phyloP scores from a whole-genome alignment of 2,888 invertebrate species.

The Hemicrepidius hirtus region DNA sequence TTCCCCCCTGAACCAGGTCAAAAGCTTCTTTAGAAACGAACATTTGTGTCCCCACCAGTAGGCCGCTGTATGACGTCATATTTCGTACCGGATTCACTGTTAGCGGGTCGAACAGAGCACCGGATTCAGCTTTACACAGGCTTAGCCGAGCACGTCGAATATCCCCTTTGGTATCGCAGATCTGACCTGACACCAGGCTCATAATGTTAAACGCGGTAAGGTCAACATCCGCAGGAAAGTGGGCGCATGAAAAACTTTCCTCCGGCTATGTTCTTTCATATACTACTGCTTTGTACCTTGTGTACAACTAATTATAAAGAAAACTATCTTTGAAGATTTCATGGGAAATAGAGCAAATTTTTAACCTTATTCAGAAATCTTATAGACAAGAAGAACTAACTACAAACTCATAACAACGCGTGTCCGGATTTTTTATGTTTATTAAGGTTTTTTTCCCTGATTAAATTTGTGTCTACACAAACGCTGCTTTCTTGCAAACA shows the following conservation, averaged over 20 bases:
- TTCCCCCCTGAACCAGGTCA: conserved; percentile 20
- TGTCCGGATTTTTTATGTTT: no score
- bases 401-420: no score
- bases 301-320: no score
- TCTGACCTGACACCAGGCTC: conserved; percentile 15
- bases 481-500: no score
- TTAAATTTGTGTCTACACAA: no score
- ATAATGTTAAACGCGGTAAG: conserved; percentile 10
- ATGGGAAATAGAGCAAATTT: no score
- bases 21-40: conserved; percentile 22
- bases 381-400: no score
- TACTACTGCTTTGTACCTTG: no score
- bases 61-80: conserved; percentile 26
- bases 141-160: conserved; percentile 13
- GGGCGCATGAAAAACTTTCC: not conserved
- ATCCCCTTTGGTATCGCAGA: conserved; percentile 2
- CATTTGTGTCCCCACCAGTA: conserved; percentile 11
- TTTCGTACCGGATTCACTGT: conserved; percentile 18
- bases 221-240: conserved; percentile 5
- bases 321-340: no score
- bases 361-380: no score
- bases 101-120: conserved; percentile 18
- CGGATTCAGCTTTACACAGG: conserved; percentile 19
- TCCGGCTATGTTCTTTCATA: not conserved
- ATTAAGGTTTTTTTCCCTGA: no score